Conservation (phyloP, 2,797 vertebrate genomes). For the Coregonus sp. region DNA sequence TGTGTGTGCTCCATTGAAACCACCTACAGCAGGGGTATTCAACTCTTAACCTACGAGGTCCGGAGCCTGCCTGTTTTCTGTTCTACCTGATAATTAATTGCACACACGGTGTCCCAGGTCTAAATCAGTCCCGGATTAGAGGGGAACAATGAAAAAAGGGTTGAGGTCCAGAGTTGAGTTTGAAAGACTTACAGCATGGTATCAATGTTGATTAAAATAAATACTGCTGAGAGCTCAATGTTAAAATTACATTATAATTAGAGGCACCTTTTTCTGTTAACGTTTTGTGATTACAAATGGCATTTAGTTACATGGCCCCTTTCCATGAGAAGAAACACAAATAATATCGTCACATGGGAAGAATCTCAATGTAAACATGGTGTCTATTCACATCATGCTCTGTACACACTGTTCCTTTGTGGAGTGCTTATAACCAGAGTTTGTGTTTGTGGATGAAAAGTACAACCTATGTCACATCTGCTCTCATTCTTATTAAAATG, state of each 20-base stretch:
- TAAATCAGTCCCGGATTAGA: no score
- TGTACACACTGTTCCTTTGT: conserved; percentile 18
- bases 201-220: background rate
- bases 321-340: conserved; percentile 4
- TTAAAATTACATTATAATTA: background rate
- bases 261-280: background rate
- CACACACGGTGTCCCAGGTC: no score
- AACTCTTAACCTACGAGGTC: no score
- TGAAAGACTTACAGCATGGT: background rate
- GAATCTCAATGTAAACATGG: conserved; percentile 24
- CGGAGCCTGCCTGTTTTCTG: no score
- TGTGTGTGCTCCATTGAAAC: no score
- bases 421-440: conserved; percentile 7
- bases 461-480: conserved; percentile 14
- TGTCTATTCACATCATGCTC: background rate
- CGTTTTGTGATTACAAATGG: background rate
- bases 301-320: background rate
- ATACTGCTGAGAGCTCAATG: background rate
- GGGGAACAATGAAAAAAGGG: no score
- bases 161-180: no score
- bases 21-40: no score
- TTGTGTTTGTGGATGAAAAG: conserved; percentile 11
- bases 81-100: no score
- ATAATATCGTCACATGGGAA: conserved; percentile 2
- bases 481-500: no score